Evolutionary conservation across 2,113 vertebrate species (phyloP).

Genomic region (Trematocara variabile): DNA sequence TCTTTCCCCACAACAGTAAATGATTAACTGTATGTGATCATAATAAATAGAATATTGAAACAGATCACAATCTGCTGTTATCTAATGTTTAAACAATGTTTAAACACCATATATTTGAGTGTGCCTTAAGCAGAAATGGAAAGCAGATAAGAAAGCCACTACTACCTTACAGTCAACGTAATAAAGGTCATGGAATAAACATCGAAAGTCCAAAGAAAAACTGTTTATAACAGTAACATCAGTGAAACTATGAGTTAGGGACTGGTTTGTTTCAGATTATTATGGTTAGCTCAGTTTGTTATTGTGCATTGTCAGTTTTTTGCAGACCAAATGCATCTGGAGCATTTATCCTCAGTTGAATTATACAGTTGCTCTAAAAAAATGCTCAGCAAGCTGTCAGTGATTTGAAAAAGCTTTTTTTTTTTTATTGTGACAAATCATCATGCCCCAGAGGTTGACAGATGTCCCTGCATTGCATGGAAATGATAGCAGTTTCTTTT

Average conservation of each 20-base stretch:
- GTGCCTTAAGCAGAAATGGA: neutral
- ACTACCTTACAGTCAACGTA: slow-evolving; percentile 18
- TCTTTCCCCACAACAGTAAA: neutral
- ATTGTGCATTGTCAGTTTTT: slow-evolving; percentile 34
- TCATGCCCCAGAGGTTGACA: slow-evolving; percentile 67
- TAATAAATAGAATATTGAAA: neutral
- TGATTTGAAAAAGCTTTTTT: slow-evolving; percentile 59
- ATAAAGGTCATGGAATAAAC: slow-evolving; percentile 62
- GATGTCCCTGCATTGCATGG: slow-evolving; percentile 45
- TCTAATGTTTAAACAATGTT: neutral
- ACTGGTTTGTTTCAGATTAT: slow-evolving; percentile 39
- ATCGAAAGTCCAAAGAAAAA: slow-evolving; percentile 38
- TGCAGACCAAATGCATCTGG: slow-evolving; percentile 39
- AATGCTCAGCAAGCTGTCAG: slow-evolving; percentile 50
- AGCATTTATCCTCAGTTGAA: slow-evolving; percentile 44
- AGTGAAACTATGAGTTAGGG: neutral
- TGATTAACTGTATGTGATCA: neutral
- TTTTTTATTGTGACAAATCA: slow-evolving; percentile 69
- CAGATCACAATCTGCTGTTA: neutral
- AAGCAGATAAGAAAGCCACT: slow-evolving; percentile 9
- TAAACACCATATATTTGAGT: neutral
- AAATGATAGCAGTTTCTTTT: slow-evolving; percentile 50
- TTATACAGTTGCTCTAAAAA: slow-evolving; percentile 30
- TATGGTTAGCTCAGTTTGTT: slow-evolving; percentile 4
- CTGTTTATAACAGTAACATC: slow-evolving; percentile 41